Evolutionary conservation across 2,113 vertebrate species (phyloP).

Genomic region (Cichladusa arquata): DNA sequence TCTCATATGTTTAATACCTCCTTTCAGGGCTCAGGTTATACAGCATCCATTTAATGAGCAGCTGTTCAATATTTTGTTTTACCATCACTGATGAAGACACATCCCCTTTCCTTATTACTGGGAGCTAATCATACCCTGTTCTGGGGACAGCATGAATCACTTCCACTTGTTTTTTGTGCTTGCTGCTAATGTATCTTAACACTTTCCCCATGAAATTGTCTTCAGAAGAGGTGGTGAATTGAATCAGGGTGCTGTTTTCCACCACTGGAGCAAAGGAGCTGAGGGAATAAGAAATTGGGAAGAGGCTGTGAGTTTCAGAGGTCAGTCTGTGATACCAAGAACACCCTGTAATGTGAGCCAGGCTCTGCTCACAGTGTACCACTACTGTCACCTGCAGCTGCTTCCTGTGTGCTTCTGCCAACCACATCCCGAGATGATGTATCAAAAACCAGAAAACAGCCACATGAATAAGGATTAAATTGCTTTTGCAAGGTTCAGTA

Average conservation of each 20-base stretch:
- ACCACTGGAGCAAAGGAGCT: background rate
- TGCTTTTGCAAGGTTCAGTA: background rate
- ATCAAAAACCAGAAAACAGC: background rate
- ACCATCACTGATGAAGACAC: background rate
- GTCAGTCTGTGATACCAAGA: fast-evolving
- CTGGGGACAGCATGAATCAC: background rate
- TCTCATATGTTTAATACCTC: background rate
- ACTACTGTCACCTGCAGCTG: background rate
- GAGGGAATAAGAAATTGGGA: background rate
- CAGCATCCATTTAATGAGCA: background rate
- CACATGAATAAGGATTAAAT: background rate
- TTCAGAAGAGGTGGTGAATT: background rate
- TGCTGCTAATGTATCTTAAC: background rate
- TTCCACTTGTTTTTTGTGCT: background rate
- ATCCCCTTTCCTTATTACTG: background rate
- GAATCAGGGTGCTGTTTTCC: background rate
- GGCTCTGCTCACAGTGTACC: background rate
- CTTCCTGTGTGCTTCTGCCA: background rate
- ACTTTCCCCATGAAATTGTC: background rate
- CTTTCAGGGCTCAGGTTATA: background rate
- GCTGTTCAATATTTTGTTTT: conserved; percentile 18
- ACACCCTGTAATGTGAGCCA: background rate
- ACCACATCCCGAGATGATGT: background rate
- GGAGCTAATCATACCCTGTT: background rate
- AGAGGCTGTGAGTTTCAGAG: background rate